phyloP scores from a whole-genome alignment of 2,797 vertebrate genomes.

The Oreonectes daqikongensis region DNA sequence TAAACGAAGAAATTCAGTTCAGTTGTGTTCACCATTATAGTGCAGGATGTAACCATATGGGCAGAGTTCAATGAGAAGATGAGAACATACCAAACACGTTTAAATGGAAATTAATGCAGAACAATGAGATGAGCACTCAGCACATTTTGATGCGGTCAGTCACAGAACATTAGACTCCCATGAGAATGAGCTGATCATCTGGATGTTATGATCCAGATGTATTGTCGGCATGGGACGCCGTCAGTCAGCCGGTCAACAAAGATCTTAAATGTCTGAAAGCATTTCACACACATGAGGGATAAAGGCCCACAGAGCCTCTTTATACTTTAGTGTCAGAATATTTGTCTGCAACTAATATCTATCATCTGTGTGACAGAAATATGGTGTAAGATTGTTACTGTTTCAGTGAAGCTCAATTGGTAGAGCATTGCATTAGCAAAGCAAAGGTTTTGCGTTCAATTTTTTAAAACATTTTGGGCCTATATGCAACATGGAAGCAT shows the following conservation, averaged over 20 bases:
- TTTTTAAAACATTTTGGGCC: too few relatives aligned
- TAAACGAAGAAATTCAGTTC: neutral
- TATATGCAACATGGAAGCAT: too few relatives aligned
- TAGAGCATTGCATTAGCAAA: too few relatives aligned
- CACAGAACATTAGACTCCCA: conserved; percentile 53
- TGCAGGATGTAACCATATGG: conserved; percentile 57
- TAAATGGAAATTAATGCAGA: conserved; percentile 58
- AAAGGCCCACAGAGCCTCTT: neutral
- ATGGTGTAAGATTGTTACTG: neutral
- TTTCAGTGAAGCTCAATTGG: too few relatives aligned
- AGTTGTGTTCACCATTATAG: conserved; percentile 56
- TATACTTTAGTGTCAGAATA: conserved; percentile 8
- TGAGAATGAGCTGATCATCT: conserved; percentile 63
- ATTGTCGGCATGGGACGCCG: conserved; percentile 21
- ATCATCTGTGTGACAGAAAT: conserved; percentile 4
- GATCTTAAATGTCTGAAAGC: conserved; percentile 22
- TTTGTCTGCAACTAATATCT: conserved; percentile 16
- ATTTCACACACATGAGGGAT: neutral
- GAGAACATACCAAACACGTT: conserved; percentile 60
- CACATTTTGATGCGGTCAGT: conserved; percentile 51
- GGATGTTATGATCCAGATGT: conserved; percentile 53
- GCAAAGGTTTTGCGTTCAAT: too few relatives aligned
- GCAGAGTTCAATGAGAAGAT: conserved; percentile 58
- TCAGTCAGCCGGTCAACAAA: conserved; percentile 51
- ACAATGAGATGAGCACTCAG: conserved; percentile 42